Percentiles rank a stretch among this genome's conserved stretches.
Conservation (phyloP, 2,113 vertebrate genomes). For the Thunnus maccoyii region DNA sequence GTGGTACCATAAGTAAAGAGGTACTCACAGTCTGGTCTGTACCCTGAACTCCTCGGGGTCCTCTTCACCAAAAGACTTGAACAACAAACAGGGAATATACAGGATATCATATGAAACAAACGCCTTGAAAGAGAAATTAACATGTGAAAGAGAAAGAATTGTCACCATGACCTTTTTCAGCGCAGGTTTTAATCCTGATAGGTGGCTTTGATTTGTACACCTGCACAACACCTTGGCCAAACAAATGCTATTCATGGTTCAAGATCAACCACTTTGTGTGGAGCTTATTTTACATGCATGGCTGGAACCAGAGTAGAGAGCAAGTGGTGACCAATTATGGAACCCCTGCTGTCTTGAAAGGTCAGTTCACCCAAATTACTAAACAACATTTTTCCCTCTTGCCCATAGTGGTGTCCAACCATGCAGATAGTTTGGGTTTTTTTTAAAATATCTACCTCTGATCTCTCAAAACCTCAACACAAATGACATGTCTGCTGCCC, state of each 20-base stretch:
- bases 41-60: constrained; percentile 86
- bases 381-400: too few species aligned
- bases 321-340: background rate
- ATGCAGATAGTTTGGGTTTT: too few species aligned
- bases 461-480: too few species aligned
- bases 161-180: background rate
- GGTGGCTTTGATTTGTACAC: background rate
- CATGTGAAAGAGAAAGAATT: background rate
- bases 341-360: background rate
- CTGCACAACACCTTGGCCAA: background rate
- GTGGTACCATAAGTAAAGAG: background rate
- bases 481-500: too few species aligned
- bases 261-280: constrained; percentile 8
- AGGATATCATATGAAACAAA: background rate
- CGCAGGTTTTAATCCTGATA: background rate
- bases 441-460: too few species aligned
- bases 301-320: background rate
- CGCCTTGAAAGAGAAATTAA: background rate
- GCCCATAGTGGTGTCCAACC: too few species aligned
- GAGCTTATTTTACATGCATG: background rate
- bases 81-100: constrained; percentile 32
- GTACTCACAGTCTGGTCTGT: constrained; percentile 88
- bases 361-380: background rate
- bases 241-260: background rate
- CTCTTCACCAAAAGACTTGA: constrained; percentile 87